Conservation (phyloP, 2,888 invertebrate genomes). For the Trissolcus japonicus region DNA sequence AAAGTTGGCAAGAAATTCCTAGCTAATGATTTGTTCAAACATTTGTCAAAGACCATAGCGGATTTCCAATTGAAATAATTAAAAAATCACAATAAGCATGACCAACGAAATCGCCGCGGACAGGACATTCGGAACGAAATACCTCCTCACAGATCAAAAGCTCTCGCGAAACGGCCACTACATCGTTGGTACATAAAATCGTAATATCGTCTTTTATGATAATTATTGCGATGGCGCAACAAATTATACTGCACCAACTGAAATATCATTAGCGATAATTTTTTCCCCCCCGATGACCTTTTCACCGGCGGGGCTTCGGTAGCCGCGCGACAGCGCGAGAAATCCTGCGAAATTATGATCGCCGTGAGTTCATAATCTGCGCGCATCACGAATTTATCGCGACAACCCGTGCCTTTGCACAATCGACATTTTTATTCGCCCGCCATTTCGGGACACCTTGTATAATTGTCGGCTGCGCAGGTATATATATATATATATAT, state of each 20-base stretch:
- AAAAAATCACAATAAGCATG: conserved; percentile 28
- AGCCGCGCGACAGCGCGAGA: conserved; percentile 10
- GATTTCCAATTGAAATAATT: conserved; percentile 11
- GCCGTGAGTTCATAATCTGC: conserved; percentile 1
- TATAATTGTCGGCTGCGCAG: conserved; percentile 26
- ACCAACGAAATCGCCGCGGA: conserved; percentile 11
- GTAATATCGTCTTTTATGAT: conserved; percentile 52
- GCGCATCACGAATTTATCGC: conserved; percentile 25
- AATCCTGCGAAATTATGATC: not conserved
- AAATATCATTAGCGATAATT: conserved; percentile 49
- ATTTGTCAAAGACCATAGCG: conserved; percentile 6
- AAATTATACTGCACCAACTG: conserved; percentile 40
- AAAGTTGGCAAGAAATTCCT: no score
- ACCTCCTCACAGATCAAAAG: conserved; percentile 17
- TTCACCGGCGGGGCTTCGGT: conserved; percentile 3
- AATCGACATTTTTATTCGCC: conserved; percentile 10
- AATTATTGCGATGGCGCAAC: conserved; percentile 55
- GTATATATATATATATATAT: no score
- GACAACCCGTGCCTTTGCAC: conserved; percentile 5
- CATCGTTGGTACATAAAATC: conserved; percentile 33
- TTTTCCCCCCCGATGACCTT: conserved; percentile 26
- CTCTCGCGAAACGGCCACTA: conserved; percentile 23
- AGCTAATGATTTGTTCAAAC: conserved; percentile 1
- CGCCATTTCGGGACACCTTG: conserved; percentile 35
- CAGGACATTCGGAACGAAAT: conserved; percentile 13